Conservation (phyloP, 2,113 vertebrate genomes). For the Salvelinus sp. region DNA sequence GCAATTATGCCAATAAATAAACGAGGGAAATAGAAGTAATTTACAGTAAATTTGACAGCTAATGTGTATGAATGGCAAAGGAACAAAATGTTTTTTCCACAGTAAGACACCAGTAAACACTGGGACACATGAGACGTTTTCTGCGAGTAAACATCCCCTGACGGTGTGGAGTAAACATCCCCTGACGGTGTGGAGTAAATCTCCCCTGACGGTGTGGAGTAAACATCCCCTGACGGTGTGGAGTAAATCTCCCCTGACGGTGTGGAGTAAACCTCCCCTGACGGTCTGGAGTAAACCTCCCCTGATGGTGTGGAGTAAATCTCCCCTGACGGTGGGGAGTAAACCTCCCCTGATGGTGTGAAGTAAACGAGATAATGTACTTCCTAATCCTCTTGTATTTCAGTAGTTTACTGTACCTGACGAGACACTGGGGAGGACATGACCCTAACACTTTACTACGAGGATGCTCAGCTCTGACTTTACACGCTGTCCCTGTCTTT, state of each 20-base stretch:
- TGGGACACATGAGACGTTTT: conserved; percentile 25
- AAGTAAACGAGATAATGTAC: conserved; percentile 70
- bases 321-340: too few species aligned
- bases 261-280: too few species aligned
- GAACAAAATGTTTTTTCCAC: conserved; percentile 14
- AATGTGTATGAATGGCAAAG: neutral
- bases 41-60: neutral
- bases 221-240: too few species aligned
- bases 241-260: too few species aligned
- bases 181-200: too few species aligned
- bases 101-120: conserved; percentile 30
- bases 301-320: too few species aligned
- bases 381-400: conserved; percentile 62
- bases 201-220: too few species aligned
- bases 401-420: conserved; percentile 49
- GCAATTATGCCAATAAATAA: neutral
- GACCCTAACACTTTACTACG: conserved; percentile 37
- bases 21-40: conserved; percentile 16
- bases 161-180: neutral
- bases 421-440: conserved; percentile 60
- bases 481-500: neutral
- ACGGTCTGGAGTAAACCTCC: too few species aligned
- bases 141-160: conserved; percentile 41
- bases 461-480: neutral
- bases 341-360: neutral